Base-by-base conservation (phyloP, 2,888 invertebrate species). In the Drosophila kokeensis region DNA sequence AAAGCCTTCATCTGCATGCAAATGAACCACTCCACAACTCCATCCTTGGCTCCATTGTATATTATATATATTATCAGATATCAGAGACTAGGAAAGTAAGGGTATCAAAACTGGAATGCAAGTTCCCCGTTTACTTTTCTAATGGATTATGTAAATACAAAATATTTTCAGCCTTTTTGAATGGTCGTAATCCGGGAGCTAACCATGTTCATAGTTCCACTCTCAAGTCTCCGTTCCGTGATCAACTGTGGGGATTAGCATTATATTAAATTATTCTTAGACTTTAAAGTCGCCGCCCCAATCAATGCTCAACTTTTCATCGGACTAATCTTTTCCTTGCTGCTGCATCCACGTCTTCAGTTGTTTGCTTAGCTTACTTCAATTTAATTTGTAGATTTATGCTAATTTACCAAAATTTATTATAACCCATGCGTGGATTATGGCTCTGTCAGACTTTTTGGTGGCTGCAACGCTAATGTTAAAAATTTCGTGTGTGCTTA, bases 1-100 rank as follows among this genome's bases (percentile, higher is more conserved):
- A 58, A 29, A 55, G 48, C 18, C 58, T 71, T 68, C 63, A 65
- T 67, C 66, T 80, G 49, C 34, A 85, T 83, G 78, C 78, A 85
- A 83, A 85, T 83, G 78, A 85, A 65, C 18, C 45, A 32, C 50
- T 32, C 32, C 11, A 32, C 10, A 32, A 32, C 0, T 32, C 10
- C 32, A 11, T 32, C 32, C 32, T 32, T 32, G 11, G 11, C 10
- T 32, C 10, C 32, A 32, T 11, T 11, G 32, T 32, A 32, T 11
- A 32, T 32, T 10, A 32, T 32, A 11, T 32, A 32, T 32, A 32
- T 11, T 21, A 42, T 21, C 40, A 5, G 21, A 42, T 24, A 7
- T 15, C 21, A 2, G 15, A 24, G 1, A 13, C 21, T 24, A 24
- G 7, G 21, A 15, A 45, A 45, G 13, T 13, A 21, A 21, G 13